Evolutionary conservation across 2,113 vertebrate species (phyloP).

Genomic region (Azemiops feae): DNA sequence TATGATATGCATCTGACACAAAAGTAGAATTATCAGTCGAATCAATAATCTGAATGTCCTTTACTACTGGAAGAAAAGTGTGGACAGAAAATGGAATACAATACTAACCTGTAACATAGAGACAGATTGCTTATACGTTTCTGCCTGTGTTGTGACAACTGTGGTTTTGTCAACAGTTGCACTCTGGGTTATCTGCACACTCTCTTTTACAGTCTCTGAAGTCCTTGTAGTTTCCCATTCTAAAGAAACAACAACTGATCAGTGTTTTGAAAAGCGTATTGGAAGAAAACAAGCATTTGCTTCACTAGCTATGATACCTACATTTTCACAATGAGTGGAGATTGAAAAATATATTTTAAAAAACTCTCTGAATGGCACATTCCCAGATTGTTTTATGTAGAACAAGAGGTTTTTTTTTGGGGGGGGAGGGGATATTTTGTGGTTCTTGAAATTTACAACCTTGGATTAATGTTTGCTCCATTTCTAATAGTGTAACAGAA

Average conservation of each 20-base stretch:
- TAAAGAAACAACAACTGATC: conserved; percentile 59
- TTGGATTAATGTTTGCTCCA: neutral
- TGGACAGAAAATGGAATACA: neutral
- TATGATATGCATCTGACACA: neutral
- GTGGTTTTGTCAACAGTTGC: conserved; percentile 74
- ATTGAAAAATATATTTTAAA: neutral
- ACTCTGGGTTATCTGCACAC: conserved; percentile 67
- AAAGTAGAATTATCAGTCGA: neutral
- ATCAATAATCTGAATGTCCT: neutral
- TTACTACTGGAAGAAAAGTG: neutral
- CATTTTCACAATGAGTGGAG: neutral
- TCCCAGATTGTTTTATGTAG: neutral
- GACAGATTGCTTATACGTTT: conserved; percentile 87
- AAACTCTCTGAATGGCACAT: neutral
- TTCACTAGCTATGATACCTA: neutral
- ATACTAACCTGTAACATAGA: conserved; percentile 92
- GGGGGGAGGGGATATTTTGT: neutral
- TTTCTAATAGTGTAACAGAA: neutral
- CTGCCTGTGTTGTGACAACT: conserved; percentile 78
- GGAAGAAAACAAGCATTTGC: neutral
- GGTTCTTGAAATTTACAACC: neutral
- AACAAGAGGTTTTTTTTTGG: too few relatives aligned
- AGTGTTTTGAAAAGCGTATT: conserved; percentile 5
- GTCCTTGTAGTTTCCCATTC: conserved; percentile 93
- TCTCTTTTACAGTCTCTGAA: conserved; percentile 80